Conservation (phyloP, 2,113 vertebrate species). For the Sylvietta virens region DNA sequence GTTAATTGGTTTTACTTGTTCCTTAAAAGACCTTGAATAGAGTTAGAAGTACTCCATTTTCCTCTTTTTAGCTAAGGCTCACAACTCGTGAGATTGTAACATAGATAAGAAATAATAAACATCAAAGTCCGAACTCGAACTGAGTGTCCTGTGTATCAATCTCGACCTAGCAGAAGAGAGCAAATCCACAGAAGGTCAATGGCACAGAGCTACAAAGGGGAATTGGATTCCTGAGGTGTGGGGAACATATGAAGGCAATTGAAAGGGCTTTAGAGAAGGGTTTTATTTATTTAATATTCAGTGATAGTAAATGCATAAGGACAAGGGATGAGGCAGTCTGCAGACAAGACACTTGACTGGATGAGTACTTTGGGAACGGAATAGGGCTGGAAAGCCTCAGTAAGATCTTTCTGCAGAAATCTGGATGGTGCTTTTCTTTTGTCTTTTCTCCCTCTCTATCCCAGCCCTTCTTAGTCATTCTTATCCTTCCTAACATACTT, state of each 20-base stretch:
- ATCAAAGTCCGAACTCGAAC: too few relatives aligned
- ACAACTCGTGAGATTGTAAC: too few relatives aligned
- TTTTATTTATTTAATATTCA: neutral
- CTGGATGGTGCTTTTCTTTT: neutral
- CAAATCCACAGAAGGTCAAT: too few relatives aligned
- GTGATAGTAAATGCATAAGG: neutral
- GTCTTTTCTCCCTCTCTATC: neutral
- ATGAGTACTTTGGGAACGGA: neutral
- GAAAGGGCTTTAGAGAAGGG: neutral
- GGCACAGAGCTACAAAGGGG: neutral
- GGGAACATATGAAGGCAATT: fast-evolving
- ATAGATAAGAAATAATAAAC: too few relatives aligned
- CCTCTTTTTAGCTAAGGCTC: too few relatives aligned
- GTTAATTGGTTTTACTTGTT: too few relatives aligned
- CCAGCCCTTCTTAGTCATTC: neutral
- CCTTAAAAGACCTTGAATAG: too few relatives aligned
- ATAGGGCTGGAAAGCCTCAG: neutral
- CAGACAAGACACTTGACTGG: neutral
- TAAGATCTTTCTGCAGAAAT: neutral
- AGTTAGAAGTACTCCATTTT: too few relatives aligned
- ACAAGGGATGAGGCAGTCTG: neutral
- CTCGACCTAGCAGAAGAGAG: too few relatives aligned
- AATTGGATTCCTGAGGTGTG: neutral
- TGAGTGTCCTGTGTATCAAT: too few relatives aligned
- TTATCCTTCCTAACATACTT: neutral